Evolutionary conservation across 1,140 invertebrate species (phyloP), one percentile per base, ranked within the genome.

Genomic region (Zophobas morio): DNA sequence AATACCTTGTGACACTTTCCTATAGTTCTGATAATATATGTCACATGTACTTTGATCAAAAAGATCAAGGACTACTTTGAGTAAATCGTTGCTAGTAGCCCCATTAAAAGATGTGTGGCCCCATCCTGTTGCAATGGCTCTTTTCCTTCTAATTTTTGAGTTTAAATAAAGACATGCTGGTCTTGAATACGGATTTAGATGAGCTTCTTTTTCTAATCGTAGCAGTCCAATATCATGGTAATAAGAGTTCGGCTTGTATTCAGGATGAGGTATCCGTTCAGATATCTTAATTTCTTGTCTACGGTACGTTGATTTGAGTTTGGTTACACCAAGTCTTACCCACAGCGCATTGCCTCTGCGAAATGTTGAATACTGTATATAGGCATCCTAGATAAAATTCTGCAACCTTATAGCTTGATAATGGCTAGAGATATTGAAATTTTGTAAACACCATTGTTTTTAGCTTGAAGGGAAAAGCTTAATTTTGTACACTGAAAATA

Each of bases 191-290:
- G 82, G 80, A 49, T 81, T 85, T 6, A 92, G 86, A 0, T 79
- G 81, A 5, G 89, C 86, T 33, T 80, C 57, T 35, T 76, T 81
- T 1, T 85, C 82, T 3, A 93, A 81, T 78, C 88, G 84, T 1
- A 92, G 70, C 0, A 93, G 74, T 5, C 89, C 91, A 66, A 93
- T 91, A 74, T 93, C 92, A 74, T 90, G 86, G 76, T 92, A 91
- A 70, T 88, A 84, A 0, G 84, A 82, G 0, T 89, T 88, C 4
- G 86, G 81, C 2, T 84, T 86, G 77, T 90, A 92, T 46, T 87
- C 81, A 1, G 90, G 88, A 85, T 90, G 88, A 1, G 73, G 70
- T 46, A 82, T 76, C 0, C 80, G 79, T 63, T 80, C n/a, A 2
- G 73, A 71, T 8, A 88, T 81, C 4, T 34, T 47, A 47, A 74